phyloP scores from a whole-genome alignment of 2,888 invertebrate genomes.

The Eristalis pertinax region DNA sequence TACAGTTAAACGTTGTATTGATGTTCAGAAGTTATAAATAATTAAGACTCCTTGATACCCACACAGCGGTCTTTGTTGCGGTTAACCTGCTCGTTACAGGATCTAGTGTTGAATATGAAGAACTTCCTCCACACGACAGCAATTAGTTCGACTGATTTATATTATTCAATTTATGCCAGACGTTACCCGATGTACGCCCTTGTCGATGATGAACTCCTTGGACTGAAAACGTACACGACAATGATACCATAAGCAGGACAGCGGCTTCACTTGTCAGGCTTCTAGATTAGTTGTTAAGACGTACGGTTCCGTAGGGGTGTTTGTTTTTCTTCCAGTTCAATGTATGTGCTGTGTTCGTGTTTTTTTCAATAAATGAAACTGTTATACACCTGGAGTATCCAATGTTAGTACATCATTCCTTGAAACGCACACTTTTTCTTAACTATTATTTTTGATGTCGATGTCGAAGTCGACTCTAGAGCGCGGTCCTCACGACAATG shows the following conservation, averaged over 20 bases:
- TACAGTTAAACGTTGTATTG: slow-evolving; percentile 29
- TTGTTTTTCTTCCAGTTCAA: background rate
- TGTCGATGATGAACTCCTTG: slow-evolving; percentile 11
- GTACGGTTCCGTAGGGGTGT: slow-evolving; percentile 2
- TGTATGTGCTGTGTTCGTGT: background rate
- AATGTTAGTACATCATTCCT: background rate
- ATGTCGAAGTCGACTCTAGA: background rate
- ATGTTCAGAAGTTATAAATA: slow-evolving; percentile 45
- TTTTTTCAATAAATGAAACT: background rate
- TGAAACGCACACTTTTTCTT: background rate
- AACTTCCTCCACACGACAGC: slow-evolving; percentile 23
- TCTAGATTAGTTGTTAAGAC: slow-evolving; percentile 50
- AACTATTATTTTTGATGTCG: background rate
- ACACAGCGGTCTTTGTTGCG: slow-evolving; percentile 5
- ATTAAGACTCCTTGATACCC: slow-evolving; percentile 10
- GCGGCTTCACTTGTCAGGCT: slow-evolving; percentile 63
- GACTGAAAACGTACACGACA: slow-evolving; percentile 1
- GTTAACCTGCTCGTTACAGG: slow-evolving; percentile 42
- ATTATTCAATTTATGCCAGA: slow-evolving; percentile 39
- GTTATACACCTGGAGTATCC: background rate
- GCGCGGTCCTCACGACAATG: slow-evolving; percentile 48
- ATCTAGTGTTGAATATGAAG: slow-evolving; percentile 27
- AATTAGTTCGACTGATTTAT: slow-evolving; percentile 50
- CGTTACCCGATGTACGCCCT: background rate
- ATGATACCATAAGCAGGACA: slow-evolving; percentile 55